phyloP scores from a whole-genome alignment of 2,113 vertebrate genomes.

The Dromiciops gliroides region DNA sequence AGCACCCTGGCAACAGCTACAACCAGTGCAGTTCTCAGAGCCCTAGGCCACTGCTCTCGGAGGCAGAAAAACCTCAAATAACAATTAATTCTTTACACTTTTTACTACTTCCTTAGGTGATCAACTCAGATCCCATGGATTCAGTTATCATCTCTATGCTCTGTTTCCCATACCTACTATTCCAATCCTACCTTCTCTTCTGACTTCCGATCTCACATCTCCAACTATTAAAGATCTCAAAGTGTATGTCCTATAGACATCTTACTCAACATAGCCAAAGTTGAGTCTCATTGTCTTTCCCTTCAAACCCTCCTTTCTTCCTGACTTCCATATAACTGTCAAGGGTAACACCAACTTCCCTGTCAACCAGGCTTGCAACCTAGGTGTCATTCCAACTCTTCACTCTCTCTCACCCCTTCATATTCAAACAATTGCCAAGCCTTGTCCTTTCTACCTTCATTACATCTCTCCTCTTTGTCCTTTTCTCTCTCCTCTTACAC shows the following conservation, averaged over 20 bases:
- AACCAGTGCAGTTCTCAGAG: too few species aligned
- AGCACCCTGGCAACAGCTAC: too few species aligned
- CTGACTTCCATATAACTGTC: neutral
- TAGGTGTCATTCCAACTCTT: neutral
- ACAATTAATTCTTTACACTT: too few species aligned
- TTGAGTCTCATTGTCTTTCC: neutral
- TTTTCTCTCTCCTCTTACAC: neutral
- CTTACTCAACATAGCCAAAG: neutral
- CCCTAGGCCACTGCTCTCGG: too few species aligned
- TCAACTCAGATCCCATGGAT: neutral
- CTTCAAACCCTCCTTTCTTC: neutral
- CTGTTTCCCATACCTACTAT: neutral
- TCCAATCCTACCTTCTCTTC: neutral
- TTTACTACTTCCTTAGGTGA: neutral
- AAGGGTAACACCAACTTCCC: neutral
- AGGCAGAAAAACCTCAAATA: too few species aligned
- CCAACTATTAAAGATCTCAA: neutral
- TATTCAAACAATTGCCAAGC: neutral
- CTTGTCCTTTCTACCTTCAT: neutral
- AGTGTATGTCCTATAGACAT: neutral
- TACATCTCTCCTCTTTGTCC: neutral
- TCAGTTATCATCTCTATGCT: neutral
- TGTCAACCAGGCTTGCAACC: neutral
- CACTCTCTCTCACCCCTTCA: neutral
- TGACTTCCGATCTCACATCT: neutral